These are phyloP conservation scores for Onychomys leucogaster DNA, from an alignment of 2,797 vertebrate species.

Conservation along the genomic window DNA sequence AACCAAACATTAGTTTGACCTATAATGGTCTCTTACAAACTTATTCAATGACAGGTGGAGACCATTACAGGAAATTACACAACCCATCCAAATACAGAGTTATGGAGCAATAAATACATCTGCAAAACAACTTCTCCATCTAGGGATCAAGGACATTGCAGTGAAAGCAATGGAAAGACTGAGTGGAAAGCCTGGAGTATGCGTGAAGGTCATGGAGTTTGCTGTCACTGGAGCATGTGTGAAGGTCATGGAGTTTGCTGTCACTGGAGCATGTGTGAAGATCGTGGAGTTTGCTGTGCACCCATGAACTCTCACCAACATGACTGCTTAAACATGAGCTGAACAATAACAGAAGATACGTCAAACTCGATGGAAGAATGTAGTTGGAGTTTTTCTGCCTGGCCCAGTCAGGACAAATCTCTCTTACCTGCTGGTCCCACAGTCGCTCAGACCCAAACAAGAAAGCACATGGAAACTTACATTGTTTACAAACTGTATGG, in stretches of 20 bases:
- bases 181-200: not conserved
- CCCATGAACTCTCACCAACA: not conserved
- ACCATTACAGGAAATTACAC: not conserved
- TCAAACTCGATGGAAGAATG: not conserved
- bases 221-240: not conserved
- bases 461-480: too few species aligned
- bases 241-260: not conserved
- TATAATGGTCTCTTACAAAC: slow-evolving; percentile 6
- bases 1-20: not conserved
- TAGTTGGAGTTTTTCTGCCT: too few species aligned
- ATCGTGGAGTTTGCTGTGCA: not conserved
- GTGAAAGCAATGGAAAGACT: not conserved
- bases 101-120: not conserved
- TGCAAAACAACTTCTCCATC: not conserved
- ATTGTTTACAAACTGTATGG: too few species aligned
- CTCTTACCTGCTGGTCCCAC: too few species aligned
- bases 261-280: not conserved
- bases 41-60: not conserved
- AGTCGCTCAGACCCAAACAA: too few species aligned
- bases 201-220: not conserved
- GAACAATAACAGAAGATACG: not conserved
- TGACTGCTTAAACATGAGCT: not conserved
- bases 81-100: not conserved
- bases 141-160: not conserved
- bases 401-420: too few species aligned